Percentiles rank a stretch among this genome's conserved stretches.
These are phyloP conservation scores for Mormyrops boulengeri DNA, from an alignment of 2,797 vertebrate species.

Conservation along the genomic window DNA sequence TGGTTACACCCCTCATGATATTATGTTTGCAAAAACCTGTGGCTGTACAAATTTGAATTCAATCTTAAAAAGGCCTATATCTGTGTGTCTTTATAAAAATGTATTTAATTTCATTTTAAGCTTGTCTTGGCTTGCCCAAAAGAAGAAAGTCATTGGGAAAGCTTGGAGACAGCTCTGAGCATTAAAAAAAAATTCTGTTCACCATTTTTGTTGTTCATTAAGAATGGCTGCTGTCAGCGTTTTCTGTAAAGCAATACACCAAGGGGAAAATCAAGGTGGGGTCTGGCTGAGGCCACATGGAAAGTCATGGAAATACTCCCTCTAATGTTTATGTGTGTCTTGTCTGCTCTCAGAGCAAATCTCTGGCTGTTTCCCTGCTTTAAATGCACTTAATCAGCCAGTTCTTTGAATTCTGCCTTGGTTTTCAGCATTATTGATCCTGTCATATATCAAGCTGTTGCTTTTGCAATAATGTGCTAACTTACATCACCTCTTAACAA, in stretches of 20 bases:
- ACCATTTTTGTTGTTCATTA: slow-evolving; percentile 75
- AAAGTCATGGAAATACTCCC: slow-evolving; percentile 23
- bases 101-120: slow-evolving; percentile 65
- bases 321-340: not conserved
- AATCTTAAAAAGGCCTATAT: slow-evolving; percentile 76
- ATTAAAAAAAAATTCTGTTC: slow-evolving; percentile 59
- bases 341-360: not conserved
- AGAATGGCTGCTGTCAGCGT: slow-evolving; percentile 95
- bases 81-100: slow-evolving; percentile 83
- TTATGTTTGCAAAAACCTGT: slow-evolving; percentile 49
- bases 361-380: not conserved
- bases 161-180: slow-evolving; percentile 83
- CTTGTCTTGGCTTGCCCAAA: slow-evolving; percentile 94
- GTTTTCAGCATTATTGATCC: not conserved
- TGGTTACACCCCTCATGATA: slow-evolving; percentile 49
- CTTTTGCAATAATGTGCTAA: not conserved
- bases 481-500: not conserved
- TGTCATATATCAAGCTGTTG: not conserved
- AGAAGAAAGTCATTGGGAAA: slow-evolving; percentile 72
- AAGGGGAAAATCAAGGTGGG: slow-evolving; percentile 80
- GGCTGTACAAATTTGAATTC: not conserved
- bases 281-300: slow-evolving; percentile 77
- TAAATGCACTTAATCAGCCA: slow-evolving; percentile 5
- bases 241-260: slow-evolving; percentile 89
- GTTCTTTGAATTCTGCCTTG: not conserved